Conservation (phyloP, 2,888 invertebrate species). For the Plagiodera versicolora region DNA sequence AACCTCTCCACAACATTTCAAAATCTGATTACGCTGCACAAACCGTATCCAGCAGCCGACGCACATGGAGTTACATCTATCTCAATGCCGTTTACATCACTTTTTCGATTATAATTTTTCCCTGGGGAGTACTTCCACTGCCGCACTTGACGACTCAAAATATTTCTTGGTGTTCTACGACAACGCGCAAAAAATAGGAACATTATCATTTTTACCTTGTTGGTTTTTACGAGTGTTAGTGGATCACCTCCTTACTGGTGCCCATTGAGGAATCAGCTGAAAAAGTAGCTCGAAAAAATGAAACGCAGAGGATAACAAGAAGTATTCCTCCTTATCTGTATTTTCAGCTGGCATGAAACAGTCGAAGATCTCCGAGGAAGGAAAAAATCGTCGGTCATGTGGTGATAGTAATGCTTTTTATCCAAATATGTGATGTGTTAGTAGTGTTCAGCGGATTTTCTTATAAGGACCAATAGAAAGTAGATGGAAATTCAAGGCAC, state of each 20-base stretch:
- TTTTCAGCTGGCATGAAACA: background rate
- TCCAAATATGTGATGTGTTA: background rate
- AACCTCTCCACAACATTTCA: constrained; percentile 33
- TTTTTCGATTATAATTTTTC: constrained; percentile 37
- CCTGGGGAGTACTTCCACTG: constrained; percentile 30
- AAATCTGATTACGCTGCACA: constrained; percentile 30
- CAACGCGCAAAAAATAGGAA: constrained; percentile 22
- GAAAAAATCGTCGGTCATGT: background rate
- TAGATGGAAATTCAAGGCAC: background rate
- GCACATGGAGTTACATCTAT: constrained; percentile 42
- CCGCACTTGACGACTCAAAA: constrained; percentile 29
- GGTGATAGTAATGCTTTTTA: background rate
- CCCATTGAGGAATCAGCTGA: constrained; percentile 18
- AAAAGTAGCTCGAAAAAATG: background rate
- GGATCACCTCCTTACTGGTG: constrained; percentile 22
- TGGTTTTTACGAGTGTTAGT: constrained; percentile 27
- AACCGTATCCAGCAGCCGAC: constrained; percentile 26
- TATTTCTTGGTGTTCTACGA: constrained; percentile 32
- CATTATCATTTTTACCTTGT: constrained; percentile 24
- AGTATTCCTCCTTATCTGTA: background rate
- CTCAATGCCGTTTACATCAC: constrained; percentile 37
- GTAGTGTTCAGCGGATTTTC: background rate
- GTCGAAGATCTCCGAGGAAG: background rate
- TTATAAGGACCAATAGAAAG: background rate
- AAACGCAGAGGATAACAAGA: background rate